Evolutionary conservation across 2,888 invertebrate genomes (phyloP).

Genomic region (Buathra laborator): DNA sequence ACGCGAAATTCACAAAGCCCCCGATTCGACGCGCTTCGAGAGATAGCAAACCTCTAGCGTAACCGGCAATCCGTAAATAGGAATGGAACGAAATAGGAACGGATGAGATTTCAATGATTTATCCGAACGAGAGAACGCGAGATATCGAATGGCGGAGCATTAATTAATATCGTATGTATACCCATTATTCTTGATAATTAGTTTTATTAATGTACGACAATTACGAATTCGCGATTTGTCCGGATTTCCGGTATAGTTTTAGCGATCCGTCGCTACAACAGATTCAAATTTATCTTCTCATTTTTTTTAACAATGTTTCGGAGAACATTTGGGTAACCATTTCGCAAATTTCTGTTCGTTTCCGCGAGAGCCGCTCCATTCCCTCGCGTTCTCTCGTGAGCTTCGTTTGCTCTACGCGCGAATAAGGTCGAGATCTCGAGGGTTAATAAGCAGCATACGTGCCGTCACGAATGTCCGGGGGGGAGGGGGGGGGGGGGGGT

Average conservation of each 20-base stretch:
- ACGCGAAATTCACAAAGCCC: too few species aligned
- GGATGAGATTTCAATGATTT: constrained; percentile 64
- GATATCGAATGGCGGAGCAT: not conserved
- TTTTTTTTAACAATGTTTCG: too few species aligned
- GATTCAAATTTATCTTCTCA: too few species aligned
- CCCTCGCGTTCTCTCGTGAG: not conserved
- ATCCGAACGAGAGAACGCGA: constrained; percentile 25
- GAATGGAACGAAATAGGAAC: constrained; percentile 19
- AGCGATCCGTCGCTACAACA: too few species aligned
- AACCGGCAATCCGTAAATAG: constrained; percentile 36
- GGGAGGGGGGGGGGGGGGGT: not conserved
- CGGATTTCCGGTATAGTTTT: too few species aligned
- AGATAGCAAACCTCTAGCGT: not conserved
- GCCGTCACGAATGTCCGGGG: constrained; percentile 48
- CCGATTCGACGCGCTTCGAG: not conserved
- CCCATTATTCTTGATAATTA: too few species aligned
- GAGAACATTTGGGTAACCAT: not conserved
- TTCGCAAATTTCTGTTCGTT: not conserved
- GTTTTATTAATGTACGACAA: too few species aligned
- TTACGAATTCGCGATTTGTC: too few species aligned
- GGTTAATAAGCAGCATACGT: constrained; percentile 61
- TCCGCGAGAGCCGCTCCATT: constrained; percentile 3
- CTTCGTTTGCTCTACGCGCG: constrained; percentile 22
- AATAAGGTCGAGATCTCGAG: constrained; percentile 66
- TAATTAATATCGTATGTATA: not conserved